phyloP scores from a whole-genome alignment of 2,113 vertebrate genomes.

The Pseudorhombus dupliciocellatus region DNA sequence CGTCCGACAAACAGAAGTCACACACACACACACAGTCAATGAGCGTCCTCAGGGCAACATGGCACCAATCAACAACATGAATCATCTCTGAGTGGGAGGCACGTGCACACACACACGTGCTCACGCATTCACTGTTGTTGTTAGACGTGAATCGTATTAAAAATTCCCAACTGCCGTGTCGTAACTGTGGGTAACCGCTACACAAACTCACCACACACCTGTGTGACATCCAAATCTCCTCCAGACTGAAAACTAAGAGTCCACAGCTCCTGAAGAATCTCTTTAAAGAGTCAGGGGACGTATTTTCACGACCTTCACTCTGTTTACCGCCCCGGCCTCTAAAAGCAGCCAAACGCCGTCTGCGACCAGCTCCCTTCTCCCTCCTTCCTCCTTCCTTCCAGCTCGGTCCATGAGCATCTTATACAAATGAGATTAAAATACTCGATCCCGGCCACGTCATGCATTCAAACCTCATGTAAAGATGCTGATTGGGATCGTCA shows the following conservation, averaged over 20 bases:
- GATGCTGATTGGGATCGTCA: constrained; percentile 1
- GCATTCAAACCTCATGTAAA: constrained; percentile 73
- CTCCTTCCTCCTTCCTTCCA: neutral
- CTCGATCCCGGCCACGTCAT: neutral
- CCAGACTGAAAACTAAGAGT: neutral
- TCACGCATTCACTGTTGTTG: constrained; percentile 4
- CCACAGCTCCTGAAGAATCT: neutral
- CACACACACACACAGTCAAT: constrained; percentile 26
- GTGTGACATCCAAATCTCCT: constrained; percentile 3
- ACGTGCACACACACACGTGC: constrained; percentile 4
- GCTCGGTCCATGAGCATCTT: constrained; percentile 2
- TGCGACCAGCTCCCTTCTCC: neutral
- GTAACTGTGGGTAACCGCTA: neutral
- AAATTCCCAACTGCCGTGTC: constrained; percentile 1
- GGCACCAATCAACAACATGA: constrained; percentile 41
- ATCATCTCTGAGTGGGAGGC: constrained; percentile 84
- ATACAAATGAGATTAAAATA: constrained; percentile 66
- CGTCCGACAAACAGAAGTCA: too few relatives aligned
- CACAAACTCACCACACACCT: constrained; percentile 41
- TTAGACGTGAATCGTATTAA: constrained; percentile 15
- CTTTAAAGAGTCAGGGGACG: neutral
- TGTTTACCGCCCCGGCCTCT: neutral
- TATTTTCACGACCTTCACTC: too few relatives aligned
- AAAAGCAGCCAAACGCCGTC: neutral
- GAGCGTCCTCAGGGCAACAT: constrained; percentile 51